Evolutionary conservation across 2,888 invertebrate genomes (phyloP).

Genomic region (Oegoconia quadripuncta): DNA sequence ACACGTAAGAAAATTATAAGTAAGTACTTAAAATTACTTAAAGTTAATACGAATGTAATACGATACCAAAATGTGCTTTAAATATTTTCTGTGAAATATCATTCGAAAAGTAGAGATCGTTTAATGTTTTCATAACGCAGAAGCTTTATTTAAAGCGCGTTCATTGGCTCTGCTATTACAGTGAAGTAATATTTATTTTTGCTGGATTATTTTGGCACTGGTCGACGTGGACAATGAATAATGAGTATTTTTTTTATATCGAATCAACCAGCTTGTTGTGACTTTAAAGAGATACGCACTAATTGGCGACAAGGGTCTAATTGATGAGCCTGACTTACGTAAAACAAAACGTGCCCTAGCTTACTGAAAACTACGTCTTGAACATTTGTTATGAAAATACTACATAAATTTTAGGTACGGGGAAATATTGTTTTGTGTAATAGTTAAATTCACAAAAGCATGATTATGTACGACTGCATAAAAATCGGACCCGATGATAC

Average conservation of each 20-base stretch:
- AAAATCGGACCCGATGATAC: no score
- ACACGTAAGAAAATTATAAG: no score
- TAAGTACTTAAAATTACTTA: neutral
- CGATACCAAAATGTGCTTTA: neutral
- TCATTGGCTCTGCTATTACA: conserved; percentile 18
- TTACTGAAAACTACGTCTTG: neutral
- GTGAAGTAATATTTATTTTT: conserved; percentile 39
- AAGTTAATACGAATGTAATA: neutral
- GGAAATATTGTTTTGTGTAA: no score
- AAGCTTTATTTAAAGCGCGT: conserved; percentile 13
- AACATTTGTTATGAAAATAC: conserved; percentile 16
- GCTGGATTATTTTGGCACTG: conserved; percentile 34
- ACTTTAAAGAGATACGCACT: conserved; percentile 25
- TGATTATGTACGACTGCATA: no score
- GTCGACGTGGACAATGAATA: conserved; percentile 37
- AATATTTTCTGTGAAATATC: conserved; percentile 4
- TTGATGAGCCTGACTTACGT: conserved; percentile 27
- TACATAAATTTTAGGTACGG: conserved; percentile 31
- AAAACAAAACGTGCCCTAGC: conserved; percentile 19
- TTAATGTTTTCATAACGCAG: conserved; percentile 18
- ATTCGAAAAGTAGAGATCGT: conserved; percentile 15
- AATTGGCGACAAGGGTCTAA: conserved; percentile 39
- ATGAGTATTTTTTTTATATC: conserved; percentile 24
- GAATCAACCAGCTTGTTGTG: conserved; percentile 11
- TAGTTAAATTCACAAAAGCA: no score